Evolutionary conservation across 2,888 invertebrate genomes (phyloP).

Genomic region (Drosophila paranaensis): DNA sequence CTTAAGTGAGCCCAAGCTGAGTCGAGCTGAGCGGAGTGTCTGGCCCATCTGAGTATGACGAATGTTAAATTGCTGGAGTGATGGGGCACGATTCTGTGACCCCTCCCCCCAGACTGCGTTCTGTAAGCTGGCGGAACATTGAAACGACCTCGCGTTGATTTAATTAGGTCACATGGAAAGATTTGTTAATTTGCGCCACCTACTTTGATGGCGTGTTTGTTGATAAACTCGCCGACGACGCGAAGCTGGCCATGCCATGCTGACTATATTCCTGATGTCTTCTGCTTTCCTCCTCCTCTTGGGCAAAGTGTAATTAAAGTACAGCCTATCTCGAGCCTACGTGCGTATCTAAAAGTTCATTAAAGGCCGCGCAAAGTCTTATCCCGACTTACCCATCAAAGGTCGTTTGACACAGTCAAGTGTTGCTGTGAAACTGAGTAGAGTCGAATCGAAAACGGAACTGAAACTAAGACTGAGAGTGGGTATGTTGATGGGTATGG

Average conservation of each 20-base stretch:
- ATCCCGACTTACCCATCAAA: conserved; percentile 70
- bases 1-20: conserved; percentile 40
- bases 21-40: conserved; percentile 1
- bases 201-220: conserved; percentile 73
- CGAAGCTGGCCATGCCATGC: conserved; percentile 44
- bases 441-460: conserved; percentile 7
- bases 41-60: conserved; percentile 69
- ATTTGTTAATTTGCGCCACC: conserved; percentile 80
- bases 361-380: conserved; percentile 60
- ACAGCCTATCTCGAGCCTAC: conserved; percentile 51
- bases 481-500: background rate
- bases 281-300: background rate
- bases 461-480: background rate
- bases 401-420: conserved; percentile 71
- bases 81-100: conserved; percentile 42
- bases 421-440: conserved; percentile 23
- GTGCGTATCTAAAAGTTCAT: conserved; percentile 75
- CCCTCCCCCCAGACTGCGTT: conserved; percentile 5
- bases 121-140: conserved; percentile 28
- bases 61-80: conserved; percentile 70
- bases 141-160: conserved; percentile 66
- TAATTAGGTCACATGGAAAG: conserved; percentile 79
- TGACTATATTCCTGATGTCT: conserved; percentile 3
- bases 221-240: conserved; percentile 56
- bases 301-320: conserved; percentile 69